Conservation (phyloP, 2,888 invertebrate genomes). For the Agriopis aurantiaria region DNA sequence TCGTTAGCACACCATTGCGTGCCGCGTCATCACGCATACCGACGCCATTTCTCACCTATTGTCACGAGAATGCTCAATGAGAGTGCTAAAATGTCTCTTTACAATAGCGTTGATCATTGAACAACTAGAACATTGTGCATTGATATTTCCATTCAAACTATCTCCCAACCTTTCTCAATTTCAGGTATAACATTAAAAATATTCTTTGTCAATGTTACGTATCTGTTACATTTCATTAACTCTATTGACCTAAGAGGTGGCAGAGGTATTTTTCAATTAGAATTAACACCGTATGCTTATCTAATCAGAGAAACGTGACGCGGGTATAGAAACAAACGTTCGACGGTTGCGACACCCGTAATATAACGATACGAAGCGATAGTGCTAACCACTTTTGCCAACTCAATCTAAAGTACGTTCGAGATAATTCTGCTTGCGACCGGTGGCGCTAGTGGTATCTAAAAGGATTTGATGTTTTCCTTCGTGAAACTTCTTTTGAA, state of each 20-base stretch:
- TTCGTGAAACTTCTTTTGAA: no score
- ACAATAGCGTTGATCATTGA: conserved; percentile 36
- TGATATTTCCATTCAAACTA: neutral
- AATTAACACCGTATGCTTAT: conserved; percentile 51
- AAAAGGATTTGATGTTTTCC: neutral
- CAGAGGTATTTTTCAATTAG: conserved; percentile 54
- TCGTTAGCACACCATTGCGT: conserved; percentile 61
- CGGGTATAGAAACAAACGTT: conserved; percentile 54
- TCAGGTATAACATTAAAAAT: conserved; percentile 1
- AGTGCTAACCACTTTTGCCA: conserved; percentile 35
- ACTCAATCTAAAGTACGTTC: neutral
- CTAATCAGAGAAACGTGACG: conserved; percentile 61
- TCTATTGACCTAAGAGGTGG: conserved; percentile 30
- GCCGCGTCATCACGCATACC: conserved; percentile 41
- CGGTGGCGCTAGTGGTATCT: neutral
- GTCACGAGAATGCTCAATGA: conserved; percentile 44
- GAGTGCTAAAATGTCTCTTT: conserved; percentile 53
- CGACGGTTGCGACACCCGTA: conserved; percentile 57
- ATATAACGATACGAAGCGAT: conserved; percentile 58
- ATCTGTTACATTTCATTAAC: conserved; percentile 30
- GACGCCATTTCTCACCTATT: conserved; percentile 51
- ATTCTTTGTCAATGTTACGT: conserved; percentile 22
- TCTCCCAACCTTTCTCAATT: conserved; percentile 10
- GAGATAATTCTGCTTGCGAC: neutral
- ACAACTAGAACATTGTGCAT: conserved; percentile 32